phyloP scores from a whole-genome alignment of 2,888 invertebrate species.

The Agriopis marginaria region DNA sequence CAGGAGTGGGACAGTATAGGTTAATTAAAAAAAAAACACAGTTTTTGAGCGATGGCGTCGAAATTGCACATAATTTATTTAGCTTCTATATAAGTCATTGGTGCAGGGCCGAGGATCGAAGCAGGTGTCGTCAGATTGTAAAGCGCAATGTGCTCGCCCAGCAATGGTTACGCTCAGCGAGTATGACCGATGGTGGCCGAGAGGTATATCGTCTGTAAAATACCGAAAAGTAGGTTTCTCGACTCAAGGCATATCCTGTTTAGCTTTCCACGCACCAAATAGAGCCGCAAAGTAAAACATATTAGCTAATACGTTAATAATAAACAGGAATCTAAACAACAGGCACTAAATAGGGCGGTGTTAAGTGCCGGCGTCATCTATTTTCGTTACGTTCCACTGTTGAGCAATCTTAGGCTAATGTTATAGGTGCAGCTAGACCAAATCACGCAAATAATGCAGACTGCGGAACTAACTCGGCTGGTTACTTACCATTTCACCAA shows the following conservation, averaged over 20 bases:
- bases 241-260: not conserved
- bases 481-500: not conserved
- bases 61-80: too few species aligned
- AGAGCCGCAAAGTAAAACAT: constrained; percentile 49
- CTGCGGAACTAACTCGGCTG: not conserved
- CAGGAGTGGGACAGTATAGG: too few species aligned
- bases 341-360: constrained; percentile 54
- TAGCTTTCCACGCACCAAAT: constrained; percentile 19
- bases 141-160: too few species aligned
- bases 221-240: too few species aligned
- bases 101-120: too few species aligned
- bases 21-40: too few species aligned
- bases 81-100: too few species aligned
- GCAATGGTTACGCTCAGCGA: too few species aligned
- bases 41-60: too few species aligned
- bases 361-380: constrained; percentile 45
- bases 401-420: constrained; percentile 17
- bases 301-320: constrained; percentile 56
- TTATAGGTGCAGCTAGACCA: constrained; percentile 5
- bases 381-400: constrained; percentile 52
- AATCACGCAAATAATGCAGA: not conserved
- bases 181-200: too few species aligned
- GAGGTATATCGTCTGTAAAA: too few species aligned
- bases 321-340: constrained; percentile 60
- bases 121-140: too few species aligned